Percentiles rank a stretch among this genome's conserved stretches.
Evolutionary conservation across 2,113 vertebrate species (phyloP).

Genomic region (Puma concolor): DNA sequence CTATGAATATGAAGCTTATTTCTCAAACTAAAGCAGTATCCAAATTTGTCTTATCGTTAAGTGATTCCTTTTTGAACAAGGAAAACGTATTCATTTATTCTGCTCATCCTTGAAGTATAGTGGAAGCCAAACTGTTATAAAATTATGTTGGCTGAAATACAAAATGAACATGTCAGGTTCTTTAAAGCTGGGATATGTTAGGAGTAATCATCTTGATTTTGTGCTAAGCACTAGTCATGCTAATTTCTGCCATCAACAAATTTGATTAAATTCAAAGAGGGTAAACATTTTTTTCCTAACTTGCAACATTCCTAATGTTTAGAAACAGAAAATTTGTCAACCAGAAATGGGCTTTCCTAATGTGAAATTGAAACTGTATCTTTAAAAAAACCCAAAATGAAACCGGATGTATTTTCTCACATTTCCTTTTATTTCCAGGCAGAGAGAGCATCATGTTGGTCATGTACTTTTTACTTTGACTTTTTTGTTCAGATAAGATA

Average conservation of each 20-base stretch:
- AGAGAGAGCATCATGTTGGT: not conserved
- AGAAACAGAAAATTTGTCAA: conserved; percentile 73
- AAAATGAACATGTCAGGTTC: conserved; percentile 47
- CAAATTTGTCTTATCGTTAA: conserved; percentile 31
- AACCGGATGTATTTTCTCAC: not conserved
- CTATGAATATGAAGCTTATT: not conserved
- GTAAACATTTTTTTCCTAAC: conserved; percentile 69
- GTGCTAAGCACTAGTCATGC: conserved; percentile 67
- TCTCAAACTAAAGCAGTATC: not conserved
- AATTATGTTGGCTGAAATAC: conserved; percentile 61
- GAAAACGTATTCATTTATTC: conserved; percentile 49
- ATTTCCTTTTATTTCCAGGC: not conserved
- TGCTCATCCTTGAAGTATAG: conserved; percentile 47
- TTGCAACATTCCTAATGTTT: conserved; percentile 67
- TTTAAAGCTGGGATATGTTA: conserved; percentile 44
- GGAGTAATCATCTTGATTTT: conserved; percentile 77
- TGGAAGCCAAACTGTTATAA: conserved; percentile 59
- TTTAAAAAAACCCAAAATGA: not conserved
- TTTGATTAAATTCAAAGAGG: conserved; percentile 78
- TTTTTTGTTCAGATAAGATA: not conserved
- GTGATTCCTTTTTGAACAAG: conserved; percentile 38
- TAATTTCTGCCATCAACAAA: conserved; percentile 80
- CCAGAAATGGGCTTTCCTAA: conserved; percentile 46
- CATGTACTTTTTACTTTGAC: not conserved
- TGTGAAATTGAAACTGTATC: not conserved